Conservation (phyloP, 2,888 invertebrate genomes). For the Lasiommata megera region DNA sequence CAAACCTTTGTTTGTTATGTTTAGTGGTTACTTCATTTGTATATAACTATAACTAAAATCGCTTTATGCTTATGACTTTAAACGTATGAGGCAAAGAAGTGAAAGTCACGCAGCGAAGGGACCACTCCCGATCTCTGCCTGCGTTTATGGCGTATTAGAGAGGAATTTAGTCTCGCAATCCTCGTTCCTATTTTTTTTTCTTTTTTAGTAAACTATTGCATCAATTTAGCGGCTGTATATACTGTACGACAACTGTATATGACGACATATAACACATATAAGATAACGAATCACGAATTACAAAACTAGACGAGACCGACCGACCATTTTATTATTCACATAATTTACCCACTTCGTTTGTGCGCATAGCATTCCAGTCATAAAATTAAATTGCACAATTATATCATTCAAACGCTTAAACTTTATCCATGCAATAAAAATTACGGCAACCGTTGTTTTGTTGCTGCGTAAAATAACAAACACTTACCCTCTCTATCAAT, state of each 20-base stretch:
- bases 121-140: slow-evolving; percentile 14
- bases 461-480: too few species aligned
- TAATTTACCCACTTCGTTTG: too few species aligned
- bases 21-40: too few species aligned
- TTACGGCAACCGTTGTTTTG: too few species aligned
- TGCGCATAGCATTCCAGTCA: too few species aligned
- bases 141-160: slow-evolving; percentile 5
- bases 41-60: not conserved
- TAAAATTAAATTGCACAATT: too few species aligned
- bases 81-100: slow-evolving; percentile 13
- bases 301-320: not conserved
- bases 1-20: too few species aligned
- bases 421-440: too few species aligned
- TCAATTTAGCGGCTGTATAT: slow-evolving; percentile 1
- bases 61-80: not conserved
- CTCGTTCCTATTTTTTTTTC: not conserved
- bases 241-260: not conserved
- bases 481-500: too few species aligned
- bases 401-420: too few species aligned
- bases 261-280: not conserved
- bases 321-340: not conserved
- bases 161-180: slow-evolving; percentile 5
- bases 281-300: not conserved
- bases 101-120: slow-evolving; percentile 20
- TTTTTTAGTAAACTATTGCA: slow-evolving; percentile 7